Evolutionary conservation across 2,888 invertebrate genomes (phyloP), one percentile per base, ranked within the genome.

Genomic region (Leistus spinibarbis): DNA sequence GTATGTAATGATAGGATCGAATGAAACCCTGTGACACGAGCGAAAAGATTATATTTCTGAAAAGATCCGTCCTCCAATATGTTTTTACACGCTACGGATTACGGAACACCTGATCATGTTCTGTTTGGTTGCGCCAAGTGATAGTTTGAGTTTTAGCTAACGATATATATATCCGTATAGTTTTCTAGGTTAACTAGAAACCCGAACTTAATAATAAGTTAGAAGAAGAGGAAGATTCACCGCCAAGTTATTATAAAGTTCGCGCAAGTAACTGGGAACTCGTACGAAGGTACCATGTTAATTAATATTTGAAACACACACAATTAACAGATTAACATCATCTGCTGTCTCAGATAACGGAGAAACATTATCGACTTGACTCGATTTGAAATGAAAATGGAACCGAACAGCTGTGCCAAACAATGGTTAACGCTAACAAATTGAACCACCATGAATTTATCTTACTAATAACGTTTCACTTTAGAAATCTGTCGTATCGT

Each of bases 261-360:
- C 40, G 24, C 72, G 64, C 16, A 10, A 20, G 22, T 20, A 60
- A 10, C 60, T 60, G n/a, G 66, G 66, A 57, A 65, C 65, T 72
- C 65, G 65, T 57, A 64, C 62, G n/a, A n/a, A 40, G 40, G 40
- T 40, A 40, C 40, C 40, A 40, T 40, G 72, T 66, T 72, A 72
- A 72, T 72, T 72, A 66, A 72, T 72, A 72, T 66, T 66, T 72
- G 65, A 66, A 72, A 72, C 66, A 66, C 65, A 65, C 24, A 64
- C 16, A 20, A 64, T 23, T 23, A 64, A 23, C 24, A 64, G 64
- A 64, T 66, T 66, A 66, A 53, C 22, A 53, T 66, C 66, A 40
- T 10, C 66, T 53, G 20, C 17, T 53, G 17, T 17, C 66, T 53
- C 2, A 24, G 54, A 64, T 23, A 64, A 40, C 40, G 40, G 40